Percentiles rank a stretch among this genome's conserved stretches.
Evolutionary conservation across 2,797 vertebrate species (phyloP).

Genomic region (Margarornis squamiger): DNA sequence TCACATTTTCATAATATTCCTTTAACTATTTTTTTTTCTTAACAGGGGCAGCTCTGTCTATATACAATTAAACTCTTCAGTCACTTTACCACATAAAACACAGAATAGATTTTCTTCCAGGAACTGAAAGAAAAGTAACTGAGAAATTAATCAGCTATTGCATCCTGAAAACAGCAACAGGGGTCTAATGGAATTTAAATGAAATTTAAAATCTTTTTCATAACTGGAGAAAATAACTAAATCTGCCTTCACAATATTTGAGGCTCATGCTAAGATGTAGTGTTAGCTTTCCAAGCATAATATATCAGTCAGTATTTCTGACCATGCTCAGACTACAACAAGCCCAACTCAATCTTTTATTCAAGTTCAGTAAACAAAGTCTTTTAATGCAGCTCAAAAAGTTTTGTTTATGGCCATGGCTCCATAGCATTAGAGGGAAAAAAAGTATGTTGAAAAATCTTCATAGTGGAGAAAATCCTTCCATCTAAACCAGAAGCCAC

Average conservation of each 20-base stretch:
- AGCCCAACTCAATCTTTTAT: neutral
- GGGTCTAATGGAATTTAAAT: neutral
- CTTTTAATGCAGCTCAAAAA: neutral
- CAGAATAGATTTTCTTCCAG: constrained; percentile 30
- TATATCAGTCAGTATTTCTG: neutral
- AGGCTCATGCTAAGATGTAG: neutral
- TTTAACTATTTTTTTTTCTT: neutral
- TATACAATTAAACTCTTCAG: neutral
- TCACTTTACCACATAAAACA: neutral
- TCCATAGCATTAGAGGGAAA: neutral
- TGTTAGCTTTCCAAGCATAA: neutral
- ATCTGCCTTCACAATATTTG: neutral
- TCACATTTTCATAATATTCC: neutral
- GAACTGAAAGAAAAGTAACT: neutral
- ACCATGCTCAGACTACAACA: neutral
- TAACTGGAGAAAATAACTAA: neutral
- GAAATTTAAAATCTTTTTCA: neutral
- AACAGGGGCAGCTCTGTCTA: neutral
- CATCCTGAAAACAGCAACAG: neutral
- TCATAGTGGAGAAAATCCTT: neutral
- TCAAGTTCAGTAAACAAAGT: constrained; percentile 9
- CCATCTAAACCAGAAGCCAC: neutral
- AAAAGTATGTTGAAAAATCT: neutral
- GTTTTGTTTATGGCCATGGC: neutral
- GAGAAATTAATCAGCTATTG: neutral